Evolutionary conservation across 2,113 vertebrate species (phyloP), one percentile per base, ranked within the genome.

Genomic region (Poecile atricapillus): DNA sequence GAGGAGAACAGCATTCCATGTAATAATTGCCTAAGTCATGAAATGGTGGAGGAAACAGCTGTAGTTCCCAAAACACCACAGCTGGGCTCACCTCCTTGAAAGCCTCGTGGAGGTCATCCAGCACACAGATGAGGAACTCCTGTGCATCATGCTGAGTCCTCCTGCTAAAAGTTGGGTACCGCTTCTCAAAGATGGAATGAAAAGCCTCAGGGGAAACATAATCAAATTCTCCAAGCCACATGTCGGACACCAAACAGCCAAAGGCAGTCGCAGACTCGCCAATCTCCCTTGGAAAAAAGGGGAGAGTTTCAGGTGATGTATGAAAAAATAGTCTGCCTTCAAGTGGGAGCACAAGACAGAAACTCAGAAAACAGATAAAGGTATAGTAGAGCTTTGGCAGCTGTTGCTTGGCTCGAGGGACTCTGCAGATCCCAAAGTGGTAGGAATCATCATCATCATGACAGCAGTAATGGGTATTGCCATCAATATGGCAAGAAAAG

Each of bases 121-220:
- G 96, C 73, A 98, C 97, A 52, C 97, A 98, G 60, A 99, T 98
- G 79, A 99, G 97, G 71, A 99, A 98, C 49, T 99, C 98, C 87
- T 99, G 99, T 0, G 99, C 98, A 2, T 99, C 99, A 23, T 99
- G 98, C 88, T 98, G 99, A 12, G 86, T 97, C 65, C 83, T 95
- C 91, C 95, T 98, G 93, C 97, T 95, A 52, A 99, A 99, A 28
- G 97, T 86, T 1, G 98, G 98, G 83, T 98, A 95, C 59, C 94
- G 88, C 50, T 95, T 97, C 80, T 92, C 97, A 28, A 99, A 94
- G 47, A 97, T 88, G 0, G 97, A 96, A 43, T 92, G 70, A 74
- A 98, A 98, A 88, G 97, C 96, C 83, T 97, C 94, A 0, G 98
- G 98, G 30, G 98, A 97, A 60, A 98, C 96, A 8, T 83, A 98